Percentiles rank a stretch among this genome's conserved stretches.
Evolutionary conservation across 2,888 invertebrate species (phyloP).

Genomic region (Junonia oenone): DNA sequence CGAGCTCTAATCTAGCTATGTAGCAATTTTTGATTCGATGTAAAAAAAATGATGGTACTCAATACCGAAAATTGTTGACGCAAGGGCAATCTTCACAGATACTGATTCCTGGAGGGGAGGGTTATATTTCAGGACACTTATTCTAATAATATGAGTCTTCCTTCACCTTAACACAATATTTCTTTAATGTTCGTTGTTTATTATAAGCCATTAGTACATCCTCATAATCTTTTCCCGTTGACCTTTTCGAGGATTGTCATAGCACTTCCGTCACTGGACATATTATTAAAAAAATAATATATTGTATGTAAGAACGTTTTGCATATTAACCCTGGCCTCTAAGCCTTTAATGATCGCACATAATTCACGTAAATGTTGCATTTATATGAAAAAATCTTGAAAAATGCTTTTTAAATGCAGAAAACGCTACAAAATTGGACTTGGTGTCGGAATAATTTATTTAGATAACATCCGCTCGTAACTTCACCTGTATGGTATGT

Average conservation of each 20-base stretch:
- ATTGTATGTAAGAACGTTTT: slow-evolving; percentile 1
- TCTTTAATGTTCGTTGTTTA: slow-evolving; percentile 12
- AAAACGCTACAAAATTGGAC: neutral
- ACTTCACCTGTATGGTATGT: too few relatives aligned
- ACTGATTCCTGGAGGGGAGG: too few relatives aligned
- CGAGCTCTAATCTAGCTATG: too few relatives aligned
- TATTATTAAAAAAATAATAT: slow-evolving; percentile 13
- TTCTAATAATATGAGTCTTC: slow-evolving; percentile 2
- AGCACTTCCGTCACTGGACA: slow-evolving; percentile 21
- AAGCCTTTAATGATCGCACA: neutral
- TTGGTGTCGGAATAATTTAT: too few relatives aligned
- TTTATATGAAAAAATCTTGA: neutral
- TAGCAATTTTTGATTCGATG: too few relatives aligned
- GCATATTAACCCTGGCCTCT: slow-evolving; percentile 3
- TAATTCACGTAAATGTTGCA: neutral
- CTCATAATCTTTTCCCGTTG: slow-evolving; percentile 28
- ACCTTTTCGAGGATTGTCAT: slow-evolving; percentile 15
- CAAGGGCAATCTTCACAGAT: too few relatives aligned
- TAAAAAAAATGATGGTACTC: too few relatives aligned
- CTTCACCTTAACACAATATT: slow-evolving; percentile 16
- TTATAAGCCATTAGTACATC: slow-evolving; percentile 19
- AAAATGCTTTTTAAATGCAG: neutral
- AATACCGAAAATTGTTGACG: too few relatives aligned
- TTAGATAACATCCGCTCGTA: too few relatives aligned
- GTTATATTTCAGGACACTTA: neutral